A percentile compares a stretch with the other conserved stretches of the same genome.
Evolutionary conservation across 2,797 vertebrate genomes (phyloP).

Genomic region (Urosaurus nigricauda): DNA sequence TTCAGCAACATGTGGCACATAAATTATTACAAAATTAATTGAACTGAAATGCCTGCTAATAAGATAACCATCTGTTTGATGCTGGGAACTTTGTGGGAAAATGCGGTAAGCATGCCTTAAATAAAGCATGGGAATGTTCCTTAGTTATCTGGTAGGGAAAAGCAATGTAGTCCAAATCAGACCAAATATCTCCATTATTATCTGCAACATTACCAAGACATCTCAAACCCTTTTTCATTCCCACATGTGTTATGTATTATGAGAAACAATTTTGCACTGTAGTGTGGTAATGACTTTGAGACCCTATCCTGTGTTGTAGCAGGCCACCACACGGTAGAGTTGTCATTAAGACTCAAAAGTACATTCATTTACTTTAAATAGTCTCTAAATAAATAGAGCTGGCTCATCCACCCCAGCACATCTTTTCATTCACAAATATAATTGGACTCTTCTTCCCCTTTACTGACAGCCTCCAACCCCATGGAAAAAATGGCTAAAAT

Average conservation of each 20-base stretch:
- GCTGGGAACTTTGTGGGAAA: conserved; percentile 76
- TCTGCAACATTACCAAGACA: conserved; percentile 68
- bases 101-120: conserved; percentile 73
- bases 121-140: conserved; percentile 66
- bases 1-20: conserved; percentile 78
- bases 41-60: conserved; percentile 82
- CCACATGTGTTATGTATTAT: conserved; percentile 52
- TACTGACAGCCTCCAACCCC: conserved; percentile 37
- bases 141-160: not conserved
- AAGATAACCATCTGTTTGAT: conserved; percentile 81
- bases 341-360: conserved; percentile 45
- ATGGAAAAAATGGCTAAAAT: conserved; percentile 63
- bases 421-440: conserved; percentile 66
- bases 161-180: conserved; percentile 72
- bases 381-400: conserved; percentile 68
- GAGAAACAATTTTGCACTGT: conserved; percentile 63
- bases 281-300: conserved; percentile 66
- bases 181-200: conserved; percentile 76
- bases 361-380: conserved; percentile 59
- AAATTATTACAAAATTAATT: conserved; percentile 81
- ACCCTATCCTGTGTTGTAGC: conserved; percentile 40
- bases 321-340: not conserved
- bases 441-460: conserved; percentile 58
- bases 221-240: conserved; percentile 72
- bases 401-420: conserved; percentile 50